A percentile compares a stretch with the other conserved stretches of the same genome.
phyloP scores from a whole-genome alignment of 2,113 vertebrate genomes.

The Nibea albiflora region DNA sequence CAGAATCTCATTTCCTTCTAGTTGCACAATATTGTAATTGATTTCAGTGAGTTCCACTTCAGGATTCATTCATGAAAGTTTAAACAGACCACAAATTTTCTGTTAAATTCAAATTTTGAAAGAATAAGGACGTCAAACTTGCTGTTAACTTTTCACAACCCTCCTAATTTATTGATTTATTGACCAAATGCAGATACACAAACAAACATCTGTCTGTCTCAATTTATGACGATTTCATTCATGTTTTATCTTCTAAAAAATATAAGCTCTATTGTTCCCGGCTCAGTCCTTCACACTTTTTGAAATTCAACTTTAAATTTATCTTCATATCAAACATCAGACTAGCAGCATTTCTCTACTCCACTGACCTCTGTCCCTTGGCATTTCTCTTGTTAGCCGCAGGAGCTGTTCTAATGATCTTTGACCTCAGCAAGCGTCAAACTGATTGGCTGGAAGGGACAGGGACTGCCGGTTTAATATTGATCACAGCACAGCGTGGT shows the following conservation, averaged over 20 bases:
- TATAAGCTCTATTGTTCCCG: neutral
- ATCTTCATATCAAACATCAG: neutral
- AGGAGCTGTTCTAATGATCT: slow-evolving; percentile 20
- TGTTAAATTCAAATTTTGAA: neutral
- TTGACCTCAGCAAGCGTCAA: slow-evolving; percentile 22
- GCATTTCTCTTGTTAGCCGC: slow-evolving; percentile 6
- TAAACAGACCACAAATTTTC: too few relatives aligned
- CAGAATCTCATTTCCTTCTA: neutral
- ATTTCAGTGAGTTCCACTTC: neutral
- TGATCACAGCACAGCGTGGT: slow-evolving; percentile 20
- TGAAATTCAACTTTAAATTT: neutral
- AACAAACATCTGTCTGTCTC: neutral
- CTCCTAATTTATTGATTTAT: neutral
- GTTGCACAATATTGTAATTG: neutral
- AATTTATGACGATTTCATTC: neutral
- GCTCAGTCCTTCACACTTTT: neutral
- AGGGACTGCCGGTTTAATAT: slow-evolving; percentile 3
- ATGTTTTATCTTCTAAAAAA: neutral
- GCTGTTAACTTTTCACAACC: too few relatives aligned
- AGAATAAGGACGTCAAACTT: neutral
- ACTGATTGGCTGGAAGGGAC: slow-evolving; percentile 18
- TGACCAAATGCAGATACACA: neutral
- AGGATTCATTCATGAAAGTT: too few relatives aligned
- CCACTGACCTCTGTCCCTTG: neutral
- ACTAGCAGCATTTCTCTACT: neutral